Evolutionary conservation across 2,888 invertebrate genomes (phyloP).

Genomic region (Nephrotoma guestfalica): DNA sequence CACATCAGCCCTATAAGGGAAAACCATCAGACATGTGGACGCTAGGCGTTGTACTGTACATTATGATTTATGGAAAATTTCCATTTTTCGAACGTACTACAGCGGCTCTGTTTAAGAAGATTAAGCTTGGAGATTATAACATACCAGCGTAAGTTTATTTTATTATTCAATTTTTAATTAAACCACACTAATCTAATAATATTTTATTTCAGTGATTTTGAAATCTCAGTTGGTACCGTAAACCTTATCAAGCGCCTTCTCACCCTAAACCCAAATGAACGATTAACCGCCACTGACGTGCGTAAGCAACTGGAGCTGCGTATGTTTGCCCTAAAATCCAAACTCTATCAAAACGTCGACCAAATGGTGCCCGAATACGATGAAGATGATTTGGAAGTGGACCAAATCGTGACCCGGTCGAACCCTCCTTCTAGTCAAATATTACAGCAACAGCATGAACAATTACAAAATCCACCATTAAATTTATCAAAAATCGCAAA

Average conservation of each 20-base stretch:
- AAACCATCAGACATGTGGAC: constrained; percentile 79
- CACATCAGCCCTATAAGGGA: constrained; percentile 60
- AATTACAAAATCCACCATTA: background rate
- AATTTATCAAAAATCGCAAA: background rate
- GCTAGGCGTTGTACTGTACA: constrained; percentile 60
- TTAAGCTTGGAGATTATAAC: constrained; percentile 56
- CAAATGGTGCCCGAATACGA: constrained; percentile 25
- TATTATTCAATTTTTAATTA: background rate
- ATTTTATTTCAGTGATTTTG: constrained; percentile 3
- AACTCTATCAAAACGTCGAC: constrained; percentile 5
- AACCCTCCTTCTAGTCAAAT: background rate
- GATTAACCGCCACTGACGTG: constrained; percentile 52
- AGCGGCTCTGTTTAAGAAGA: constrained; percentile 57
- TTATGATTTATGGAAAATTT: constrained; percentile 68
- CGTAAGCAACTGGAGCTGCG: constrained; percentile 12
- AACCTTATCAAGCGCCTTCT: constrained; percentile 50
- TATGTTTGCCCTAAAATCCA: background rate
- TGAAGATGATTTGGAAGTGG: background rate
- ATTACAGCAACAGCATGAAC: background rate
- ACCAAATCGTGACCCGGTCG: background rate
- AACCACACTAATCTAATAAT: too few species aligned
- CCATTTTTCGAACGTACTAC: constrained; percentile 65
- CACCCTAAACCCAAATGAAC: constrained; percentile 49
- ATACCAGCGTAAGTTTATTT: constrained; percentile 48
- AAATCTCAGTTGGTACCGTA: constrained; percentile 6